Evolutionary conservation across 2,797 vertebrate species (phyloP).

Genomic region (Halcyon smyrnensis): DNA sequence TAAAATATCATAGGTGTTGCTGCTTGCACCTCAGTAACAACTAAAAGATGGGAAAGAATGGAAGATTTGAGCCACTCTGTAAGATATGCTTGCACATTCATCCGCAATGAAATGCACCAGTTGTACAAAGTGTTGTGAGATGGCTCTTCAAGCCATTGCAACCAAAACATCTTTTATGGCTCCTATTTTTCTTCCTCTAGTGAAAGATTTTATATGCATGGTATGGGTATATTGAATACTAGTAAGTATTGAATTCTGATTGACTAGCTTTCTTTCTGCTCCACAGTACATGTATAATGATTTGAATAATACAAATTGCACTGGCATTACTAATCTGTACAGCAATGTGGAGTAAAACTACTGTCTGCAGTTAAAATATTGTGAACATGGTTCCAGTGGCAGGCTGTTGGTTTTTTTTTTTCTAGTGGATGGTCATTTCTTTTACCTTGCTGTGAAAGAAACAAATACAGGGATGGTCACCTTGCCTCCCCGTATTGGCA

Average conservation of each 20-base stretch:
- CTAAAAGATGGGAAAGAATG: not conserved
- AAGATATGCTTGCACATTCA: not conserved
- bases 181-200: not conserved
- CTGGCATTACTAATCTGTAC: not conserved
- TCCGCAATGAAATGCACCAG: not conserved
- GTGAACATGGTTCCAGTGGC: not conserved
- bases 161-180: not conserved
- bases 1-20: not conserved
- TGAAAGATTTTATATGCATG: not conserved
- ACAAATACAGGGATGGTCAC: not conserved
- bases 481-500: not conserved
- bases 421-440: not conserved
- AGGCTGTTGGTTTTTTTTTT: not conserved
- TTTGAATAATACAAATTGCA: not conserved
- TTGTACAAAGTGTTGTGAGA: not conserved
- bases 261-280: not conserved
- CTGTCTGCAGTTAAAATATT: not conserved
- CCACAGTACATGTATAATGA: not conserved
- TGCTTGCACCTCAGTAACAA: not conserved
- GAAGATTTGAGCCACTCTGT: not conserved
- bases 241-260: not conserved
- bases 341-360: not conserved
- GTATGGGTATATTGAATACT: not conserved
- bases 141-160: not conserved
- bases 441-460: not conserved